Percentiles rank a stretch among this genome's conserved stretches.
Conservation (phyloP, 2,888 invertebrate species). For the Eledone cirrhosa region DNA sequence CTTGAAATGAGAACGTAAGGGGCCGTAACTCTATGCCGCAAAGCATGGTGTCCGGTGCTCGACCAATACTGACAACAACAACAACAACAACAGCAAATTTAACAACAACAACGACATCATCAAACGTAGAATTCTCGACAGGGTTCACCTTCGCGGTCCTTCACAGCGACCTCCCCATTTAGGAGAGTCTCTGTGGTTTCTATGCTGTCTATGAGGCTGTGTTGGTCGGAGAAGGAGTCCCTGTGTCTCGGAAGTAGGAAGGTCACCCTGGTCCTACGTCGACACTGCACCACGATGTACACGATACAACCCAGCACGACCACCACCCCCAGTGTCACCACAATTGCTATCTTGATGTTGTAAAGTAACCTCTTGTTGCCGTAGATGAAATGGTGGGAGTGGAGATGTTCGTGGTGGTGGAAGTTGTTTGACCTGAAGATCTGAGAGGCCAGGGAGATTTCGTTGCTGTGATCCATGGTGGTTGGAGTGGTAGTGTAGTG, state of each 20-base stretch:
- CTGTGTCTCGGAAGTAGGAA: slow-evolving; percentile 25
- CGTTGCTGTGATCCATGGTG: no score
- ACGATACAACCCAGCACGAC: slow-evolving; percentile 40
- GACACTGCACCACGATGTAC: slow-evolving; percentile 42
- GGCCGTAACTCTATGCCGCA: no score
- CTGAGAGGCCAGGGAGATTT: neutral
- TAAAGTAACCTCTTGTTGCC: slow-evolving; percentile 41
- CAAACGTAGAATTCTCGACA: slow-evolving; percentile 24
- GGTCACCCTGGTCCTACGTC: slow-evolving; percentile 21
- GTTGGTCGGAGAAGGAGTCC: slow-evolving; percentile 26
- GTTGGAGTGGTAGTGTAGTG: no score
- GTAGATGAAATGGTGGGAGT: slow-evolving; percentile 38
- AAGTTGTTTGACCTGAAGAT: slow-evolving; percentile 12
- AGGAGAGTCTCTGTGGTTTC: slow-evolving; percentile 24
- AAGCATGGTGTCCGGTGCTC: no score
- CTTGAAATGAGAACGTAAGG: no score
- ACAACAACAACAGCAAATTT: no score
- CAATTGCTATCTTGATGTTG: slow-evolving; percentile 42
- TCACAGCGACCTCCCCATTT: neutral
- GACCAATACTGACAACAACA: no score
- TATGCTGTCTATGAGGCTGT: slow-evolving; percentile 14
- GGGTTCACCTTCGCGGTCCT: neutral
- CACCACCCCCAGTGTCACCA: slow-evolving; percentile 39
- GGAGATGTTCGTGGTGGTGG: slow-evolving; percentile 17
- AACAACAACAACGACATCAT: no score